A percentile compares a stretch with the other conserved stretches of the same genome.
phyloP scores from a whole-genome alignment of 2,113 vertebrate genomes.

The Lamprotornis superbus region DNA sequence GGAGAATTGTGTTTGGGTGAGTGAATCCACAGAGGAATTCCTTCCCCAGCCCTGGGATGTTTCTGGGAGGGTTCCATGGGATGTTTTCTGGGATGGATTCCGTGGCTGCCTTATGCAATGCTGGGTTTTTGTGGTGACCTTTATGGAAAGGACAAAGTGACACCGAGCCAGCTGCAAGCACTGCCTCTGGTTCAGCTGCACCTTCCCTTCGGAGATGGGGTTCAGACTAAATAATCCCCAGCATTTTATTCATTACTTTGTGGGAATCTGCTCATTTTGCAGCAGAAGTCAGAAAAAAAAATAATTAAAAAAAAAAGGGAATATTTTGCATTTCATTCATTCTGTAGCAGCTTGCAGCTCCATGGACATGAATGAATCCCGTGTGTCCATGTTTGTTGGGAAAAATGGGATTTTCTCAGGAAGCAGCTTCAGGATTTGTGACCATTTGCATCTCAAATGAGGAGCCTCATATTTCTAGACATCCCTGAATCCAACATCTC shows the following conservation, averaged over 20 bases:
- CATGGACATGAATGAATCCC: not conserved
- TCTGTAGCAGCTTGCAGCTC: not conserved
- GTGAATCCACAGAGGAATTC: not conserved
- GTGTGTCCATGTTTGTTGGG: not conserved
- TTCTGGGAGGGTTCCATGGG: not conserved
- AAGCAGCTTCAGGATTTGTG: not conserved
- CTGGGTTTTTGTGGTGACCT: conserved; percentile 15
- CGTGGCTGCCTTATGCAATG: not conserved
- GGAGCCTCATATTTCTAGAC: accelerated
- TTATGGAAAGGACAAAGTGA: conserved; percentile 11
- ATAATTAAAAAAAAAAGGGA: not conserved
- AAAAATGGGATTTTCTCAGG: not conserved
- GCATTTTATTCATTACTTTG: accelerated
- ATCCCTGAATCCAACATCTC: not conserved
- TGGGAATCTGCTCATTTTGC: not conserved
- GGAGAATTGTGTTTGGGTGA: not conserved
- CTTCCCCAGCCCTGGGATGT: not conserved
- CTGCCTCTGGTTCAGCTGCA: not conserved
- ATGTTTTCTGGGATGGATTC: not conserved
- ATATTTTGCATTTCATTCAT: not conserved
- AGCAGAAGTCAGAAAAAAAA: not conserved
- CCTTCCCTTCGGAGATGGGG: not conserved
- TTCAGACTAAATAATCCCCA: not conserved
- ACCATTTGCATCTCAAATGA: not conserved
- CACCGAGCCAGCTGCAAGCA: not conserved